A percentile compares a stretch with the other conserved stretches of the same genome.
These are phyloP conservation scores for Norana najaformis DNA, from an alignment of 2,888 invertebrate species.

Conservation along the genomic window DNA sequence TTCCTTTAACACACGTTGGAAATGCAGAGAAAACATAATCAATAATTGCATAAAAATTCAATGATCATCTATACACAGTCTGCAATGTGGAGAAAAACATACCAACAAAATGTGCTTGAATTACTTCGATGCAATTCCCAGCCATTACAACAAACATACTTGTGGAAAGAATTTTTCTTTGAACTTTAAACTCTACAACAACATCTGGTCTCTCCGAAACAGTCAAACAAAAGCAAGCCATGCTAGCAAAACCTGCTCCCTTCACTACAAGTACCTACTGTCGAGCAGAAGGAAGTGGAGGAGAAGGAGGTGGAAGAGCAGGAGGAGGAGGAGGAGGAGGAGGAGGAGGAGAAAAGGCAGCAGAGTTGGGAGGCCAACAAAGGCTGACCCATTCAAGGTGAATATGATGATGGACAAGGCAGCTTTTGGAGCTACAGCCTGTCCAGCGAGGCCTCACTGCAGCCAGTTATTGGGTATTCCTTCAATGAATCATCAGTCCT, in stretches of 20 bases:
- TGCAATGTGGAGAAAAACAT: background rate
- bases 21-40: background rate
- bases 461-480: background rate
- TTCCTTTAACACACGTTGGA: background rate
- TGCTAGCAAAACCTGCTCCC: background rate
- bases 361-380: background rate
- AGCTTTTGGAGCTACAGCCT: background rate
- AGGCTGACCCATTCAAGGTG: constrained; percentile 13
- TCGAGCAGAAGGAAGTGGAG: background rate
- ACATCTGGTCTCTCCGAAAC: background rate
- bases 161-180: background rate
- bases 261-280: background rate
- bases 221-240: background rate
- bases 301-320: background rate
- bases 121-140: background rate
- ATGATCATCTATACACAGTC: background rate
- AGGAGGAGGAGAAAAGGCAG: background rate
- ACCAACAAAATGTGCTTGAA: background rate
- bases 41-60: background rate
- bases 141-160: background rate
- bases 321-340: background rate
- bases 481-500: background rate
- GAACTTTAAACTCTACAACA: background rate
- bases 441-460: background rate
- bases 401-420: constrained; percentile 20